A percentile compares a stretch with the other conserved stretches of the same genome.
Evolutionary conservation across 1,140 invertebrate genomes (phyloP).

Genomic region (Brachionus calyciflorus): DNA sequence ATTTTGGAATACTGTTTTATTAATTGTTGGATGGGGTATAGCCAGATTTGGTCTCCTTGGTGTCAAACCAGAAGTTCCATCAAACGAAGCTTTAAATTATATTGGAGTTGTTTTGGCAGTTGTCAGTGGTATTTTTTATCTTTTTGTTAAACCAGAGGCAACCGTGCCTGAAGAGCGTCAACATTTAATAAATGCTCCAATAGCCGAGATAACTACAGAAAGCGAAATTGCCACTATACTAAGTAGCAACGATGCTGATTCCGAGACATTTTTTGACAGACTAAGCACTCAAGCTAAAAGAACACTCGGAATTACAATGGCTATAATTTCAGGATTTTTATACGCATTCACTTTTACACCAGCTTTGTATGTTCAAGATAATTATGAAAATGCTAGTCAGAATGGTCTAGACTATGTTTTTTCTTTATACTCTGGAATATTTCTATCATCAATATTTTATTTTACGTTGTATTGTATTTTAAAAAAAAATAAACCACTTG

Average conservation of each 20-base stretch:
- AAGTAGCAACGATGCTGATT: neutral
- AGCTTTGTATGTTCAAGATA: slow-evolving; percentile 59
- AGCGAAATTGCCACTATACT: neutral
- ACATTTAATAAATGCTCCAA: slow-evolving; percentile 40
- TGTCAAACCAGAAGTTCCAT: slow-evolving; percentile 52
- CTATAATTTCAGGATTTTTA: slow-evolving; percentile 58
- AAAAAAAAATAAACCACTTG: slow-evolving; percentile 57
- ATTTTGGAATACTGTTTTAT: slow-evolving; percentile 52
- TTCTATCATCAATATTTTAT: slow-evolving; percentile 56
- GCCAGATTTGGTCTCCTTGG: slow-evolving; percentile 60
- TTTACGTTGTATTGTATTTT: slow-evolving; percentile 58
- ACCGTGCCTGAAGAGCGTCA: slow-evolving; percentile 47
- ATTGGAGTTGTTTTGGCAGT: slow-evolving; percentile 56
- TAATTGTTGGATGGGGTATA: slow-evolving; percentile 58
- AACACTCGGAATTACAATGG: slow-evolving; percentile 47
- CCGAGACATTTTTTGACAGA: neutral
- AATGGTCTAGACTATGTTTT: slow-evolving; percentile 62
- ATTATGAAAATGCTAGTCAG: slow-evolving; percentile 49
- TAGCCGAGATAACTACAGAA: slow-evolving; percentile 12
- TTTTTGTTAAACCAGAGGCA: slow-evolving; percentile 49
- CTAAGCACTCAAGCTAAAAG: neutral
- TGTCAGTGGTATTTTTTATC: slow-evolving; percentile 49
- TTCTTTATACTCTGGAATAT: slow-evolving; percentile 61
- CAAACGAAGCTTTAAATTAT: slow-evolving; percentile 55
- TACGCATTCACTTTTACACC: slow-evolving; percentile 61